Percentiles rank a stretch among this genome's conserved stretches.
These are phyloP conservation scores for Rotaria sp. DNA, from an alignment of 2,888 invertebrate species.

Conservation along the genomic window DNA sequence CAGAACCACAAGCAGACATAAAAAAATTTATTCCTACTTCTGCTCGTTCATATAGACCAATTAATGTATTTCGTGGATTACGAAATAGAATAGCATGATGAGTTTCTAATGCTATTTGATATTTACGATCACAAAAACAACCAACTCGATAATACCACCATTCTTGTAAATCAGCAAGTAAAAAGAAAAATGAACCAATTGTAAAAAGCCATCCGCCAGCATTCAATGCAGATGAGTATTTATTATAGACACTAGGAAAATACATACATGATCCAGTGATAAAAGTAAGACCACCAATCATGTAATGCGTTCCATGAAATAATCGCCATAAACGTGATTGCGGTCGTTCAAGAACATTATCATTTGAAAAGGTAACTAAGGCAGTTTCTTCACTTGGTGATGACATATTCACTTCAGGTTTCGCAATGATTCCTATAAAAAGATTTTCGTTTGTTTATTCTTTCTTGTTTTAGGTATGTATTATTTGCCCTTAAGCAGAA, in stretches of 20 bases:
- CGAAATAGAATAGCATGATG: not conserved
- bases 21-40: not conserved
- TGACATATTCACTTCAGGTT: too few species aligned
- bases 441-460: too few species aligned
- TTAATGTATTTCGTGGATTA: not conserved
- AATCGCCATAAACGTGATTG: not conserved
- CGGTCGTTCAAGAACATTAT: not conserved
- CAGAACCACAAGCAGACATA: not conserved
- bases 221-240: not conserved
- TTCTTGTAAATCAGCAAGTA: conserved; percentile 2
- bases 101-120: not conserved
- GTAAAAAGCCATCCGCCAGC: not conserved
- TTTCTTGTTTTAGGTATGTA: too few species aligned
- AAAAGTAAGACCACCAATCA: not conserved
- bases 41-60: not conserved
- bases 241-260: not conserved
- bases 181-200: not conserved
- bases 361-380: not conserved
- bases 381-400: too few species aligned
- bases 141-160: not conserved
- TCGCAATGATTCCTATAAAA: too few species aligned
- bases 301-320: not conserved
- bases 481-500: too few species aligned
- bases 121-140: not conserved
- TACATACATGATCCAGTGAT: not conserved